Conservation (phyloP, 2,797 vertebrate species). For the Spinus pinus region DNA sequence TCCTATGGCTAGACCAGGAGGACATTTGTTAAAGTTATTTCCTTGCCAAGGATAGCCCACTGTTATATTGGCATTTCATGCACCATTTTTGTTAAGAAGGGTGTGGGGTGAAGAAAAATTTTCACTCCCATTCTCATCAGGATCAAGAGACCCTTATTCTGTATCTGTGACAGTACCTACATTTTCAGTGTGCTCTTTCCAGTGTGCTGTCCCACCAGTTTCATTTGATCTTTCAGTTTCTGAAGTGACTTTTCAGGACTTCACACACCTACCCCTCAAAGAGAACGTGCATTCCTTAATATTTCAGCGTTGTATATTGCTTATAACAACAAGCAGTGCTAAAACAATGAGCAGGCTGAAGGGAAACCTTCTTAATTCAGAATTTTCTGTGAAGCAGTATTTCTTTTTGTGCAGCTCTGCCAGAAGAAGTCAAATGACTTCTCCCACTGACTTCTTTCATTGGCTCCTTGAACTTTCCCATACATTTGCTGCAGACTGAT, state of each 20-base stretch:
- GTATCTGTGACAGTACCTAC: accelerated
- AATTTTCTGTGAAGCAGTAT: background rate
- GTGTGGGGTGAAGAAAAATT: background rate
- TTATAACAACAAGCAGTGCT: background rate
- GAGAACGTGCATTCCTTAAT: background rate
- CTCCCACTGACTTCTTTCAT: background rate
- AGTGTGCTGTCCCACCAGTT: background rate
- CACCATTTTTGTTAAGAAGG: background rate
- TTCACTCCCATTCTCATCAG: background rate
- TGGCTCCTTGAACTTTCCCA: background rate
- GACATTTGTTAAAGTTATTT: background rate
- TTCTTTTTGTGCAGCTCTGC: background rate
- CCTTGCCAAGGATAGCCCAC: background rate
- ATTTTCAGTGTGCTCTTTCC: background rate
- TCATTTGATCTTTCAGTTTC: background rate
- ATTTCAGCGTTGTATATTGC: accelerated
- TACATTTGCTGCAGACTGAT: background rate
- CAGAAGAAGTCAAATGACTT: background rate
- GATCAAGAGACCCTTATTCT: background rate
- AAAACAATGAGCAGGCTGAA: background rate
- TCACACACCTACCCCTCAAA: background rate
- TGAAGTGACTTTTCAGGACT: background rate
- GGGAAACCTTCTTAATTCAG: background rate
- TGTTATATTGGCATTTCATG: accelerated
- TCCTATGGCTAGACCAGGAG: background rate